phyloP scores from a whole-genome alignment of 2,888 invertebrate genomes.

The Drosophila monieri region DNA sequence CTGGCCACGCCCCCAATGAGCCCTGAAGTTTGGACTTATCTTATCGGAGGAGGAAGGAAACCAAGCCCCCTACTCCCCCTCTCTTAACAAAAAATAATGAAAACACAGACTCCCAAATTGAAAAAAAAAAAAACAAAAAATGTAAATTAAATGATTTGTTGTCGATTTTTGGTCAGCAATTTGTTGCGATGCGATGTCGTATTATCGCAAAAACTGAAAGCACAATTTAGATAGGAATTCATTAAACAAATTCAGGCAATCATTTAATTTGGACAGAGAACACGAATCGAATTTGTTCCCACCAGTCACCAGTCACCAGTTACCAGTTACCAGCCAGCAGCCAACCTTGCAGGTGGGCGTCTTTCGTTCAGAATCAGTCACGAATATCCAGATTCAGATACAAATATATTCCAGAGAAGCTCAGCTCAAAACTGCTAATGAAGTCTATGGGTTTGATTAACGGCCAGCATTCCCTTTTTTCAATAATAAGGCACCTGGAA shows the following conservation, averaged over 20 bases:
- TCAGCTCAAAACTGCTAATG: slow-evolving; percentile 34
- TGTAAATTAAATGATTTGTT: slow-evolving; percentile 2
- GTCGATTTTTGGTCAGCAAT: slow-evolving; percentile 5
- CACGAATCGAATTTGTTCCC: slow-evolving; percentile 33
- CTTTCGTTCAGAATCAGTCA: slow-evolving; percentile 32
- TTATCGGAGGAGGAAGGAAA: slow-evolving; percentile 28
- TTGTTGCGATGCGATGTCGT: slow-evolving; percentile 26
- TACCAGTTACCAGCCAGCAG: too few species aligned
- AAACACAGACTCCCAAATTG: slow-evolving; percentile 7
- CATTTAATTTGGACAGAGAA: slow-evolving; percentile 32
- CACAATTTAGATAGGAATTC: slow-evolving; percentile 36
- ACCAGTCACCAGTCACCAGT: slow-evolving; percentile 3
- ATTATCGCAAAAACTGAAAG: slow-evolving; percentile 40
- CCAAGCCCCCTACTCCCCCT: too few species aligned
- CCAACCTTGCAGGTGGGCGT: slow-evolving; percentile 32
- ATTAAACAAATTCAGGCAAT: slow-evolving; percentile 24
- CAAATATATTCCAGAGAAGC: slow-evolving; percentile 36
- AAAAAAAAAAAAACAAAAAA: background rate
- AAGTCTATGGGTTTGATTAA: slow-evolving; percentile 35
- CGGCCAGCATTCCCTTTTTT: slow-evolving; percentile 34
- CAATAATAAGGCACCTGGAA: slow-evolving; percentile 2
- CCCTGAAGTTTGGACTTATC: slow-evolving; percentile 21
- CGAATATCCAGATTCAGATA: slow-evolving; percentile 34
- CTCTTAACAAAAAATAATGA: too few species aligned
- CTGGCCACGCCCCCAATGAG: slow-evolving; percentile 14